Conservation (phyloP, 2,797 vertebrate genomes). For the Gouania willdenowi region DNA sequence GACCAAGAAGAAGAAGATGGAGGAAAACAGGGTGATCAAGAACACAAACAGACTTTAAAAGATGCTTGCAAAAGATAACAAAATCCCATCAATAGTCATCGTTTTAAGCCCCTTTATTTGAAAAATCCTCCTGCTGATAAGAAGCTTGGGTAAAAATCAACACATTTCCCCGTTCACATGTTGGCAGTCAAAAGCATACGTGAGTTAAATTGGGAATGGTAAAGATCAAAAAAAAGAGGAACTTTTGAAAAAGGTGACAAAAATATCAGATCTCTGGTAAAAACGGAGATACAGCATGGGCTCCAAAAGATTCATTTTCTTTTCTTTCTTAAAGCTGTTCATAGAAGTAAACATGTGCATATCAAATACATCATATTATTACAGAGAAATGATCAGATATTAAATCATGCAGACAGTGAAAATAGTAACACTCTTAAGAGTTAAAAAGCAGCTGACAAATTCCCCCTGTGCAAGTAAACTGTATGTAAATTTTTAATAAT, state of each 20-base stretch:
- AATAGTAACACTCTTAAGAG: slow-evolving; percentile 27
- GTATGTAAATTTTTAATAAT: no score
- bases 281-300: slow-evolving; percentile 46
- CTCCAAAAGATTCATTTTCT: not conserved
- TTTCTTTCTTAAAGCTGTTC: slow-evolving; percentile 13
- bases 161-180: slow-evolving; percentile 40
- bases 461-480: slow-evolving; percentile 59
- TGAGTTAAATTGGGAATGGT: slow-evolving; percentile 29
- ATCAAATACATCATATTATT: slow-evolving; percentile 21
- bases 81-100: slow-evolving; percentile 46
- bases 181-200: slow-evolving; percentile 34
- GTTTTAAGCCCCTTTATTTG: slow-evolving; percentile 24
- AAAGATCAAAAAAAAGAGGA: slow-evolving; percentile 64
- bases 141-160: slow-evolving; percentile 26
- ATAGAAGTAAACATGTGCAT: slow-evolving; percentile 22
- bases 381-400: slow-evolving; percentile 17
- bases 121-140: slow-evolving; percentile 50
- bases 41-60: slow-evolving; percentile 83
- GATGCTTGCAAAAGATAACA: slow-evolving; percentile 78
- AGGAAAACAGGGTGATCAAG: slow-evolving; percentile 79
- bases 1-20: slow-evolving; percentile 98
- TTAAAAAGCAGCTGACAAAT: slow-evolving; percentile 65
- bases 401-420: slow-evolving; percentile 8
- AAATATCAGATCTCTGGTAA: slow-evolving; percentile 43
- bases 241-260: slow-evolving; percentile 38